These are phyloP conservation scores for Cydia strobilella DNA, from an alignment of 1,140 invertebrate species.

Conservation along the genomic window DNA sequence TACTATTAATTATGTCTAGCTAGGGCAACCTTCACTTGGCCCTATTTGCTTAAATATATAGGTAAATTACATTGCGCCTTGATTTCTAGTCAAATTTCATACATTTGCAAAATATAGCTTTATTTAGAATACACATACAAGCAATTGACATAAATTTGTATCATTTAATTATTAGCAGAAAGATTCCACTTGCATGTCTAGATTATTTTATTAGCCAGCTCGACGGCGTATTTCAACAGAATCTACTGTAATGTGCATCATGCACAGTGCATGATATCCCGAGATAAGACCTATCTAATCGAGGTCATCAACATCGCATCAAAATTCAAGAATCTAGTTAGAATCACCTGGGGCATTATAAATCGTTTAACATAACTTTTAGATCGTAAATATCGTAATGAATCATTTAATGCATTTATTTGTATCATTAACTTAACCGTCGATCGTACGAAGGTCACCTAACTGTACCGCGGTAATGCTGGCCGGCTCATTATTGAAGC, in stretches of 20 bases:
- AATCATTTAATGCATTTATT: slow-evolving; percentile 30
- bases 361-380: slow-evolving; percentile 3
- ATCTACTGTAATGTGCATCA: neutral
- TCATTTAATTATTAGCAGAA: neutral
- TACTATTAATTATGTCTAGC: neutral
- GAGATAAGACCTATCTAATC: neutral
- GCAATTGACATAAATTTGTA: neutral
- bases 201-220: neutral
- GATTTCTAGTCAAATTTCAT: no score
- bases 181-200: neutral
- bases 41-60: no score
- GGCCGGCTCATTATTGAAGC: slow-evolving; percentile 34
- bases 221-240: neutral
- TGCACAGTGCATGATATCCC: neutral
- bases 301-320: neutral
- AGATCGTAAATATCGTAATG: neutral
- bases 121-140: neutral
- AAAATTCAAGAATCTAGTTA: neutral
- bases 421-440: slow-evolving; percentile 27
- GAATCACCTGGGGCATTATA: neutral
- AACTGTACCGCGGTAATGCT: slow-evolving; percentile 51
- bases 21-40: neutral
- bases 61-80: no score
- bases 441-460: slow-evolving; percentile 50
- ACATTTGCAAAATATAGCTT: neutral